Conservation (phyloP, 2,888 invertebrate species). For the Erynnis tages region DNA sequence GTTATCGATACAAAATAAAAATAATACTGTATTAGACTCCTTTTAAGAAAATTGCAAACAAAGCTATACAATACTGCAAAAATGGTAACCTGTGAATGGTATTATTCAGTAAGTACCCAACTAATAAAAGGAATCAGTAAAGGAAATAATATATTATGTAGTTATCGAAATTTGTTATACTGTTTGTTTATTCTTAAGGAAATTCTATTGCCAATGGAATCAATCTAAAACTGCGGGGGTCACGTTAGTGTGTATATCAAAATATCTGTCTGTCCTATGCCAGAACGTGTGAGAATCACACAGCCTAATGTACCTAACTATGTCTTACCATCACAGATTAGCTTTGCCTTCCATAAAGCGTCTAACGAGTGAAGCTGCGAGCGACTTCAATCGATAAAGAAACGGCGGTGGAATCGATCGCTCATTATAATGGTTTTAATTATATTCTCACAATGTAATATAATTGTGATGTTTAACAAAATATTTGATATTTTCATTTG, state of each 20-base stretch:
- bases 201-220: background rate
- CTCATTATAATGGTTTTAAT: background rate
- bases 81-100: conserved; percentile 41
- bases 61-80: conserved; percentile 41
- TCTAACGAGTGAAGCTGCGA: conserved; percentile 55
- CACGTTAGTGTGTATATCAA: conserved; percentile 35
- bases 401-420: background rate
- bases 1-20: conserved; percentile 42
- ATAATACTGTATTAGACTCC: conserved; percentile 56
- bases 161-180: background rate
- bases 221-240: conserved; percentile 46
- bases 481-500: too few species aligned
- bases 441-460: too few species aligned
- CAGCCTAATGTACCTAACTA: conserved; percentile 70
- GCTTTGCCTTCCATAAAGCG: conserved; percentile 69
- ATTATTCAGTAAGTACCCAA: conserved; percentile 33
- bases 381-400: conserved; percentile 32
- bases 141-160: background rate
- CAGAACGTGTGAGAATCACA: conserved; percentile 53
- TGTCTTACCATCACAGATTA: conserved; percentile 78
- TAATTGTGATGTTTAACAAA: too few species aligned
- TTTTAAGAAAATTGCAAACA: conserved; percentile 33
- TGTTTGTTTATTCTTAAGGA: background rate
- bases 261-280: conserved; percentile 43
- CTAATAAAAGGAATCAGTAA: conserved; percentile 47